Evolutionary conservation across 2,113 vertebrate species (phyloP), one percentile per base, ranked within the genome.

Genomic region (Platanista minor): DNA sequence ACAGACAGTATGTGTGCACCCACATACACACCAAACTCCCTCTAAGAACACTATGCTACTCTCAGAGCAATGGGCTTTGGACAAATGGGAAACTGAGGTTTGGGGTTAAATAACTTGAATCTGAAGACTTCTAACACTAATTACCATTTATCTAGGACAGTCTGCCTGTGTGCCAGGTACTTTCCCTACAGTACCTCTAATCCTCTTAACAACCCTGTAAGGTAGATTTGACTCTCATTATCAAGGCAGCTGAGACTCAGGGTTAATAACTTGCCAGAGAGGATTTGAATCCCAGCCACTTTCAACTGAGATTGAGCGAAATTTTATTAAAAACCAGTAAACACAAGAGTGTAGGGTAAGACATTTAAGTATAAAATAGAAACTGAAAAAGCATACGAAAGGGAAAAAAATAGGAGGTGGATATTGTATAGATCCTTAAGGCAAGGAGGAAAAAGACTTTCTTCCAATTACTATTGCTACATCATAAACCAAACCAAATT

Each of bases 301-400:
- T 96, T 36, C 49, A 75, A 29, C 49, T 88, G 43, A 52, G 1
- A 64, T 82, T 59, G 3, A 85, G 8, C 1, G 10, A 81, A 81
- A 72, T 89, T 43, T 69, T 59, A 92, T 77, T 36, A 69, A 88
- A 96, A 95, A 81, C 31, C 61, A 77, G 39, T 46, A 75, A 93
- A 90, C 18, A 57, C 7, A 18, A 61, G 17, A 92, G 27, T 33
- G 14, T 89, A 91, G 39, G 13, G 10, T 52, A 87, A 95, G 29
- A 61, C 21, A 80, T 88, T 93, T 57, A 71, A 87, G 43, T 27
- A 72, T 77, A 86, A 96, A 81, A 75, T 12, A 94, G 25, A 95
- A 89, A 59, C 14, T 13, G 71, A 94, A 90, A 92, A 72, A 90
- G 17, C 36, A 46, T 5, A 6, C 15, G 8, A 62, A 75, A 61